Evolutionary conservation across 2,888 invertebrate genomes (phyloP).

Genomic region (Noctua fimbriata): DNA sequence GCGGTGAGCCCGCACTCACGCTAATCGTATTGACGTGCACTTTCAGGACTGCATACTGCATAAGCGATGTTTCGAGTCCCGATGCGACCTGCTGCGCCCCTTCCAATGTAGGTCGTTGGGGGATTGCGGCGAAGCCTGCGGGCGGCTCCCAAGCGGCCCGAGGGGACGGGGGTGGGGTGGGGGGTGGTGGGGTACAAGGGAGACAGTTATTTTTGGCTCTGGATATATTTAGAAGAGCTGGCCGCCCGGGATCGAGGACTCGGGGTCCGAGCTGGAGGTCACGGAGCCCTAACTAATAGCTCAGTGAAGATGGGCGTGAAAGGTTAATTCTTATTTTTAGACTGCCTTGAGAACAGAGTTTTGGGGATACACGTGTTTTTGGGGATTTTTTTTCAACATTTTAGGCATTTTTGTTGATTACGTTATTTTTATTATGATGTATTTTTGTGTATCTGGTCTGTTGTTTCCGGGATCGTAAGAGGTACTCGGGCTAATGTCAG

Average conservation of each 20-base stretch:
- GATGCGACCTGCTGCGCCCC: slow-evolving; percentile 57
- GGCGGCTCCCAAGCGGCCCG: slow-evolving; percentile 37
- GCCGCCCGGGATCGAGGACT: slow-evolving; percentile 75
- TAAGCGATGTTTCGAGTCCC: slow-evolving; percentile 38
- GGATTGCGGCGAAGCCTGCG: slow-evolving; percentile 61
- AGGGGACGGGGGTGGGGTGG: slow-evolving; percentile 45
- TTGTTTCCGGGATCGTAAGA: background rate
- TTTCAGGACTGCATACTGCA: slow-evolving; percentile 59
- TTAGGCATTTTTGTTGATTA: slow-evolving; percentile 11
- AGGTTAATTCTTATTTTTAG: slow-evolving; percentile 56
- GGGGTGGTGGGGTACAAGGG: slow-evolving; percentile 55
- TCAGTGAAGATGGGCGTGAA: slow-evolving; percentile 47
- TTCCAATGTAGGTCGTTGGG: slow-evolving; percentile 73
- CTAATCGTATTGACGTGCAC: slow-evolving; percentile 37
- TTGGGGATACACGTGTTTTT: slow-evolving; percentile 1
- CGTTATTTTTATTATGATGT: background rate
- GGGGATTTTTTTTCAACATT: background rate
- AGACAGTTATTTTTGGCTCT: slow-evolving; percentile 79
- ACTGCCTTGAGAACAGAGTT: slow-evolving; percentile 38
- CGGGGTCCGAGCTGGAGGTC: slow-evolving; percentile 69
- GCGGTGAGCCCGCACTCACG: background rate
- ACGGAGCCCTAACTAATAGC: slow-evolving; percentile 51
- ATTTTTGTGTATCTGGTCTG: background rate
- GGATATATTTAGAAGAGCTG: slow-evolving; percentile 83
- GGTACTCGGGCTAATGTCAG: slow-evolving; percentile 10